Base-by-base conservation (phyloP, 2,888 invertebrate genomes). In the Anarsia innoxiella region DNA sequence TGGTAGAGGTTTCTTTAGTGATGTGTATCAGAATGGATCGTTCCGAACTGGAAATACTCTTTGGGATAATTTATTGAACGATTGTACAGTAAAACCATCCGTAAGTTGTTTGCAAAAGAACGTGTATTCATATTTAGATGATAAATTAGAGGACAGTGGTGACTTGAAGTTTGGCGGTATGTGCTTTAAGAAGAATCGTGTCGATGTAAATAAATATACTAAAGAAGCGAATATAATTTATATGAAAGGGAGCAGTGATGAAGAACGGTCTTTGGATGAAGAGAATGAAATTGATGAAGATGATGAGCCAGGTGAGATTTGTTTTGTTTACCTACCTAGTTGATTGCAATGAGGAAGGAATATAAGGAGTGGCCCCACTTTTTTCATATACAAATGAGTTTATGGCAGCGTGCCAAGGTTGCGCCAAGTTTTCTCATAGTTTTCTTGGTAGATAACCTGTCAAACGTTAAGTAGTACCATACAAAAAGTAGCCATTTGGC, bases 71-170 rank as follows among this genome's bases (percentile, higher is more conserved):
- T 86, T 94, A 44, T 82, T 93, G 36, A 88, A 87, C 44, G 90
- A 93, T 58, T 94, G 94, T 61, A 87, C 87, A 30, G 79, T 76
- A 8, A 82, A 86, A 35, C 89, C 92, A 11, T 86, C 91, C 42
- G 85, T 91, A 57, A 88, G 89, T 47, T 94, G 94, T 64, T 89
- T 94, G 38, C 92, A 93, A 56, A 91, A 90, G 55, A 93, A 91
- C 57, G 89, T 93, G 19, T 91, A 91, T 57, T 78, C 86, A n/a
- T 94, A 91, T 56, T 70, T 94, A 44, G 89, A 91, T 48, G 86
- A 88, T 16, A 89, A 89, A 14, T 77, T 94, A 35, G 87, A 88
- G 28, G 84, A 87, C 27, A 78, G 80, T 13, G 88, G 88, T 56
- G 91, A 93, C 62, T 82, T 92, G 11, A 88, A 89, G 48, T 80